A percentile compares a stretch with the other conserved stretches of the same genome.
phyloP scores from a whole-genome alignment of 1,140 invertebrate genomes.

The Drosophila jambulina region DNA sequence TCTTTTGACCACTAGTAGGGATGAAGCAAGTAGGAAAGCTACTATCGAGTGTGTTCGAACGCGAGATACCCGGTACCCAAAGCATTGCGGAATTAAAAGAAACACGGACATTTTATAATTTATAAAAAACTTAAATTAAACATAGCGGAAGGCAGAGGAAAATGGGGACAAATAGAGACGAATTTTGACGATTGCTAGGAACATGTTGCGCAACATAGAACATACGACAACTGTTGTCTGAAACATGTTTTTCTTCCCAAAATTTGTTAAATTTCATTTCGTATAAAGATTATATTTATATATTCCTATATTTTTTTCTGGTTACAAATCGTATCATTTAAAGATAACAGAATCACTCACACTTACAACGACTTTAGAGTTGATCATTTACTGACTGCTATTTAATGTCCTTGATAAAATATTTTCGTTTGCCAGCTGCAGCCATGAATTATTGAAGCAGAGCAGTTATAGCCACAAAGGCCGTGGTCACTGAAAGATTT shows the following conservation, averaged over 20 bases:
- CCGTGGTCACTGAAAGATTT: not conserved
- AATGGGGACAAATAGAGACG: not conserved
- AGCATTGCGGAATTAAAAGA: not conserved
- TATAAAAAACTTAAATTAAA: no score
- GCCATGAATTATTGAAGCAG: slow-evolving; percentile 21
- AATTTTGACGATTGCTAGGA: no score
- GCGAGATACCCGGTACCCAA: not conserved
- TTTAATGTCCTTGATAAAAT: not conserved
- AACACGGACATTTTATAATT: not conserved
- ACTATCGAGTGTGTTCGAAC: no score
- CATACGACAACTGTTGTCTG: no score
- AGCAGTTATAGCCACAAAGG: slow-evolving; percentile 7
- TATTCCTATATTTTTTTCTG: no score
- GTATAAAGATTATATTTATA: no score
- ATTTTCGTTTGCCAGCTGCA: slow-evolving; percentile 16
- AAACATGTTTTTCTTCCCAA: no score
- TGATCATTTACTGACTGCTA: not conserved
- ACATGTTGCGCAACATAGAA: no score
- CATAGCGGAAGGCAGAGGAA: no score
- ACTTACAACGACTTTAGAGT: accelerated
- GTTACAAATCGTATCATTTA: no score
- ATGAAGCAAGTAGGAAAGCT: no score
- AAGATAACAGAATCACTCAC: not conserved
- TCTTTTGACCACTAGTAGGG: not conserved
- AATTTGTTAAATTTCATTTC: no score